Evolutionary conservation across 1,140 invertebrate species (phyloP), one percentile per base, ranked within the genome.

Genomic region (Drosophila ironensis): DNA sequence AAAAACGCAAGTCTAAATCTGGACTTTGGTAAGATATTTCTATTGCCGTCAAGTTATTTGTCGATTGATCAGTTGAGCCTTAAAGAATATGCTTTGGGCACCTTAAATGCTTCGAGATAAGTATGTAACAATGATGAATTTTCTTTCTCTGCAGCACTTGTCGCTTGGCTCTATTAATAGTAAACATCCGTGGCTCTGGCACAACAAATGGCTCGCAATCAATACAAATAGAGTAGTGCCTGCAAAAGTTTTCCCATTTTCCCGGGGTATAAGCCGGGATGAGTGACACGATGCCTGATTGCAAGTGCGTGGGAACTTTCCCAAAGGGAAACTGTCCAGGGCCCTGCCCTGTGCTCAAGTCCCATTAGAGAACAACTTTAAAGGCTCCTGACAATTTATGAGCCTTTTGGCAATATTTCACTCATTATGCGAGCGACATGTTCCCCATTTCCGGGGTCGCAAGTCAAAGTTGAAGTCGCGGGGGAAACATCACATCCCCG

Each of bases 151-250:
- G 41, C 0, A 3, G 14, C 38, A 42, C 20, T 27, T 61, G 52
- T 40, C 41, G 41, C 38, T 59, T 35, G 28, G 16, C 57, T 64
- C 59, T 77, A 77, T 77, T 77, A 76, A 76, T 77, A 76, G 59
- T 38, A 40, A 54, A 47, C 52, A 64, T 52, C 50, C 57, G 38
- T 11, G 11, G 56, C 24, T 28, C 5, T 19, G 3, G 33, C 24
- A 24, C 47, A 27, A 61, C 42, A 63, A 59, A 66, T 71, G 66
- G 51, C 37, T 48, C 24, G 37, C 30, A 63, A 47, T 63, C 53
- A 70, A 57, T 59, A 67, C 28, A 47, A 51, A 57, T 59, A 51
- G 19, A 22, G 14, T 40, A 35, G 42, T 14, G 37, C 9, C 37
- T 27, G 11, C 4, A 9, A 56, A 78, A 78, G 19, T 77, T 78